Conservation (phyloP, 2,888 invertebrate genomes). For the Microchrysa polita region DNA sequence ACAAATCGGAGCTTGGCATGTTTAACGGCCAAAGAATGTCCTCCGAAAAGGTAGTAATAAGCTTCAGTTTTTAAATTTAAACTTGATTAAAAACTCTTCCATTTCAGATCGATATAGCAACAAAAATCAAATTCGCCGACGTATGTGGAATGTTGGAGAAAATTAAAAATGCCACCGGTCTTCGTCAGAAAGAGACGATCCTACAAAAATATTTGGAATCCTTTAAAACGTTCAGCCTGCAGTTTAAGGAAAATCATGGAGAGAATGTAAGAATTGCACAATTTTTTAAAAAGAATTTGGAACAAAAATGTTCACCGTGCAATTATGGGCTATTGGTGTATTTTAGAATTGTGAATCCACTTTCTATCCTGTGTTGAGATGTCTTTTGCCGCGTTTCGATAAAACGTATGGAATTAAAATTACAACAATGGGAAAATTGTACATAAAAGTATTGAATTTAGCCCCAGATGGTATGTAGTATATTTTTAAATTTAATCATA, state of each 20-base stretch:
- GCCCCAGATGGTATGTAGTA: conserved; percentile 69
- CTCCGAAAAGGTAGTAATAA: too few species aligned
- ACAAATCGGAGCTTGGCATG: too few species aligned
- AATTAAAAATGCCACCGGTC: conserved; percentile 54
- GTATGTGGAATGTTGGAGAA: conserved; percentile 59
- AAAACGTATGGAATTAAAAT: conserved; percentile 87
- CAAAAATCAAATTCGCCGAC: conserved; percentile 58
- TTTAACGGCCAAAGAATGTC: too few species aligned
- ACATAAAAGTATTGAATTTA: conserved; percentile 80
- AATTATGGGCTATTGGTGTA: conserved; percentile 3
- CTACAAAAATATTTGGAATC: conserved; percentile 58
- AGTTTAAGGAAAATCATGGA: conserved; percentile 54
- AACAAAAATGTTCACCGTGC: neutral
- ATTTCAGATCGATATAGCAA: conserved; percentile 59
- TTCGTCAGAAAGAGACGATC: conserved; percentile 55
- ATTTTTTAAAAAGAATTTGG: neutral
- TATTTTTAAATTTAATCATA: too few species aligned
- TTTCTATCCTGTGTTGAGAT: conserved; percentile 78
- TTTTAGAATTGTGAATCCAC: conserved; percentile 66
- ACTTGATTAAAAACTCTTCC: too few species aligned
- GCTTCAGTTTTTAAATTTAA: too few species aligned
- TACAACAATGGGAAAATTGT: conserved; percentile 74
- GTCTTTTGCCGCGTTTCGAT: conserved; percentile 82
- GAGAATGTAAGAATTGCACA: conserved; percentile 32
- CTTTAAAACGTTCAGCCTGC: conserved; percentile 57